Evolutionary conservation across 2,888 invertebrate genomes (phyloP), one percentile per base, ranked within the genome.

Genomic region (Sphaeridia pumilis): DNA sequence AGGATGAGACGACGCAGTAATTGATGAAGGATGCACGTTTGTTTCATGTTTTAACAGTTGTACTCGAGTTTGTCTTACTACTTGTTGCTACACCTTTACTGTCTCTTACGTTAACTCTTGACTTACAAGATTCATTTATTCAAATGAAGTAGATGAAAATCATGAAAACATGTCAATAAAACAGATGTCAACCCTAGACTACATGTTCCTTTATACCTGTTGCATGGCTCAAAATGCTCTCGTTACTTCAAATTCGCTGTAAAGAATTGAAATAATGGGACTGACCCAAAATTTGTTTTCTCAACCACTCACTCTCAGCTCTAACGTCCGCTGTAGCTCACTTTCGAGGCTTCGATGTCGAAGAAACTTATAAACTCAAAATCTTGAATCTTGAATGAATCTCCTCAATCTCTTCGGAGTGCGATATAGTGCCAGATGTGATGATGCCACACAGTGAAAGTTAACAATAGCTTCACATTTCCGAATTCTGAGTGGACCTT

Each of bases 111-210:
- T n/a, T n/a, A n/a, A n/a, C n/a, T n/a, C n/a, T n/a, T n/a, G n/a
- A n/a, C n/a, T n/a, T n/a, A n/a, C n/a, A n/a, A n/a, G n/a, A n/a
- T n/a, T n/a, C n/a, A 38, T 14, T 38, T 38, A 38, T 38, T 38
- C 38, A 38, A 38, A 38, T 38, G 38, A 38, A 38, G 38, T 41
- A 52, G 56, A 52, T 56, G 49, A 41, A 28, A 56, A 56, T 49
- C 49, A 49, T 44, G 41, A 43, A 47, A 48, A 56, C 54, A 51
- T 56, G 56, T 56, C 56, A 54, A 56, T 56, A 53, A 49, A 56
- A 53, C 56, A 54, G 56, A 56, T 56, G 56, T 56, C 56, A 56
- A 49, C 52, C 49, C 38, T 17, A 52, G 26, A 28, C 21, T 46
- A 5, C 25, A 46, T 35, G 38, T 38, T 46, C 21, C 20, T 38